Conservation (phyloP, 2,888 invertebrate species). For the Leptura quadrifasciata region DNA sequence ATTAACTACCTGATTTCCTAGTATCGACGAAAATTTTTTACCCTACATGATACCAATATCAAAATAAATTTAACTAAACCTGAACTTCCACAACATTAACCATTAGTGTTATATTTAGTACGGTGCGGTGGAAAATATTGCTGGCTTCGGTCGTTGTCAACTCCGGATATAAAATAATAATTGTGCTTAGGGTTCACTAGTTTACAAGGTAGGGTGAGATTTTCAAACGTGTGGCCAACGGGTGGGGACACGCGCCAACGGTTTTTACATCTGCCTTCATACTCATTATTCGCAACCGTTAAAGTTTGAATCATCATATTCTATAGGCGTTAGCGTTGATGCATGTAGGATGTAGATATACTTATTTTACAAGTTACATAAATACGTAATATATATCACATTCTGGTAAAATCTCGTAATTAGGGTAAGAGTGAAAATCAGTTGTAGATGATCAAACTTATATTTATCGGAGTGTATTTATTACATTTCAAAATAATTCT, state of each 20-base stretch:
- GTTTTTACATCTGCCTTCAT: conserved; percentile 50
- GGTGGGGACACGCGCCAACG: conserved; percentile 52
- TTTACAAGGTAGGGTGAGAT: conserved; percentile 32
- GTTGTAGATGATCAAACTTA: too few species aligned
- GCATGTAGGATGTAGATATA: neutral
- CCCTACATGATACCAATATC: too few species aligned
- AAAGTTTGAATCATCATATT: conserved; percentile 6
- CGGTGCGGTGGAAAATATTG: neutral
- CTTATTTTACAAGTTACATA: neutral
- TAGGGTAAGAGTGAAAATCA: neutral
- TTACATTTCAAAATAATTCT: too few species aligned
- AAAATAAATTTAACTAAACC: neutral
- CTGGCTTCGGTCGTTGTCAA: conserved; percentile 3
- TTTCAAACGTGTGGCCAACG: conserved; percentile 28
- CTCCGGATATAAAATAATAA: conserved; percentile 25
- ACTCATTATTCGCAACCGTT: conserved; percentile 33
- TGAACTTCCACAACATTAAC: neutral
- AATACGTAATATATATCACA: too few species aligned
- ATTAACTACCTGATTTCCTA: too few species aligned
- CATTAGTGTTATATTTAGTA: conserved; percentile 1
- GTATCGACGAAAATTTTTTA: too few species aligned
- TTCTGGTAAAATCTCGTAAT: neutral
- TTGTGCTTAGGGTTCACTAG: conserved; percentile 6
- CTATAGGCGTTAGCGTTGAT: neutral
- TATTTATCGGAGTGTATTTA: too few species aligned